Evolutionary conservation across 2,888 invertebrate genomes (phyloP), one percentile per base, ranked within the genome.

Genomic region (Caenorhabditis sulstoni): DNA sequence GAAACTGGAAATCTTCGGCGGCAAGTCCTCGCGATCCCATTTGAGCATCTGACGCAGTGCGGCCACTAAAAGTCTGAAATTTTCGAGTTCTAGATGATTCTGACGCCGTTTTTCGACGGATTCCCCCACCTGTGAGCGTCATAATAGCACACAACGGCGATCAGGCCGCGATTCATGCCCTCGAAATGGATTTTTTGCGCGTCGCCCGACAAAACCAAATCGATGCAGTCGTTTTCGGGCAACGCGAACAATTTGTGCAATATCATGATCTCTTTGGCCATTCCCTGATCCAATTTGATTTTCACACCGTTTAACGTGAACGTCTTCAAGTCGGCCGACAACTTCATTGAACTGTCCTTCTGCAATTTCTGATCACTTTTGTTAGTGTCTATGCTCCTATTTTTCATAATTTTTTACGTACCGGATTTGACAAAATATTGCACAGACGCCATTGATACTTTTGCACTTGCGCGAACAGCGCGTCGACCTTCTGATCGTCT

Each of bases 101-200:
- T 49, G 12, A 4, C 37, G 18, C 65, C 55, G n/a, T n/a, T n/a
- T n/a, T 41, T 68, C 44, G 20, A 84, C 41, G 3, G 45, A 14
- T 11, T 44, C 58, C 16, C 62, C 39, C 29, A 82, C 50, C 84
- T 62, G 47, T 86, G 87, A 22, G 83, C 81, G 57, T 87, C 86
- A 73, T 87, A 87, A 53, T 87, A 87, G 67, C 87, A 87, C n/a
- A 84, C 73, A 12, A 87, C 85, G 9, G 86, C 84, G 23, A 84
- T 68, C 9, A 87, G 76, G 9, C 85, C 85, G 37, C 87, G 68
- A 22, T 78, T 73, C 7, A 87, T 22, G 11, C 78, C 78, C 29
- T 81, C 79, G 29, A 83, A 86, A 53, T 85, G 79, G n/a, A 80
- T 70, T 23, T 58, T 61, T 53, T 87, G 86, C 8, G 83, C 65